Base-by-base conservation (phyloP, 1,140 invertebrate genomes). In the Drosophila athabasca region DNA sequence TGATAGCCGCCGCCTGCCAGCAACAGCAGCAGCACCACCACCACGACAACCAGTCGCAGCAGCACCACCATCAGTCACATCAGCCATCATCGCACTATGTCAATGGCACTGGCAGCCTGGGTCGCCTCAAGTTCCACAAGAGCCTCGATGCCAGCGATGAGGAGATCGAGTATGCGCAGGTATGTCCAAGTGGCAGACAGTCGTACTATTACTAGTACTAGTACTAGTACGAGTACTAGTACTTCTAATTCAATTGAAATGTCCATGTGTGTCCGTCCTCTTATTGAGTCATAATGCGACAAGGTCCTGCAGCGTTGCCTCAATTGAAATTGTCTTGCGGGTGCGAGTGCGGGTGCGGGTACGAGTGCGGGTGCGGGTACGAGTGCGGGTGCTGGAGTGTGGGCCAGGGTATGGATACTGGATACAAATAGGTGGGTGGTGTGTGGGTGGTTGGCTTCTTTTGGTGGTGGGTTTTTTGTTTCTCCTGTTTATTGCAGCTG, bases 121-220 rank as follows among this genome's bases (percentile, higher is more conserved):
- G 90, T 17, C 80, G 90, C 52, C 70, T 91, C 8, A 91, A 91
- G 73, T 91, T 73, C 57, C 83, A 90, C 67, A 90, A 90, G 74
- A 90, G 77, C 62, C 71, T 90, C 65, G 90, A 90, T 72, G 87
- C 90, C 62, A 91, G 90, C 61, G 89, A 90, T 55, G 90, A 91
- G 67, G 90, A 91, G 62, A 76, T 91, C 55, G 90, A 91, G 64
- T 90, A 89, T 83, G 76, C 90, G 29, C 90, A 91, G 90, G 90
- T 91, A 88, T 70, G 68, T 74, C 43, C 49, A 45, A 35, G 31
- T 64, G 44, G 15, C 17, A 29, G 43, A 15, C n/a, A 29, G 15
- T 26, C 24, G 8, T 31, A 31, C 29, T 7, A 29, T 6, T 6
- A 29, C 22, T 41, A 24, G 3, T 24, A 24, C 24, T 0, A 19